Evolutionary conservation across 2,888 invertebrate species (phyloP), one percentile per base, ranked within the genome.

Genomic region (Eupithecia abbreviata): DNA sequence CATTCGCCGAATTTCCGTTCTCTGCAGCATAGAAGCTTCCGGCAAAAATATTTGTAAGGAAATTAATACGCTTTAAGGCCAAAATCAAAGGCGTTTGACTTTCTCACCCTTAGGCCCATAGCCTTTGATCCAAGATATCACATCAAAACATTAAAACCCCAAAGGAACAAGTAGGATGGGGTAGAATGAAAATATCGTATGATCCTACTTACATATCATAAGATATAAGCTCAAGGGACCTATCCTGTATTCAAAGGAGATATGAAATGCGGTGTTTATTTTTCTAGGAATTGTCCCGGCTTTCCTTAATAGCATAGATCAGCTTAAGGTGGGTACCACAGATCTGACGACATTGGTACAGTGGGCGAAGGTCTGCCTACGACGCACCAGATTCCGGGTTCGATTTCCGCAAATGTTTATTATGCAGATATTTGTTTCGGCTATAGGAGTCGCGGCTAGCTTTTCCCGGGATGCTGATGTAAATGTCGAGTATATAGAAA

Each of bases 221-320:
- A 42, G 66, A 42, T 66, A 18, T 7, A 62, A 41, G 65, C 65
- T 30, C 66, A 66, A 42, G 66, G 41, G 66, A 42, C 41, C 13
- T 13, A 66, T 66, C 66, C 30, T 30, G 7, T 42, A 66, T 66
- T 41, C 41, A 41, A 66, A 66, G 66, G 42, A 66, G 66, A 42
- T 66, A 66, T 66, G 65, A 66, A 66, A 66, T 10, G 42, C 42
- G 15, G 66, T 66, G 66, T 66, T 66, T 66, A 42, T 66, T 66
- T 42, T 41, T 42, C 42, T 42, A 42, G 15, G 15, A 62, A 10
- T 30, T 15, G 30, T 66, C 15, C 42, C 15, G 41, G 15, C 18
- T 58, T 18, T 10, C 0, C 30, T 30, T 18, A 3, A 1, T 2
- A n/a, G 4, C 9, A 18, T 18, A 58, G 58, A 3, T 58, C 58